phyloP scores from a whole-genome alignment of 2,888 invertebrate genomes.

The Troglohyphantes excavatus region DNA sequence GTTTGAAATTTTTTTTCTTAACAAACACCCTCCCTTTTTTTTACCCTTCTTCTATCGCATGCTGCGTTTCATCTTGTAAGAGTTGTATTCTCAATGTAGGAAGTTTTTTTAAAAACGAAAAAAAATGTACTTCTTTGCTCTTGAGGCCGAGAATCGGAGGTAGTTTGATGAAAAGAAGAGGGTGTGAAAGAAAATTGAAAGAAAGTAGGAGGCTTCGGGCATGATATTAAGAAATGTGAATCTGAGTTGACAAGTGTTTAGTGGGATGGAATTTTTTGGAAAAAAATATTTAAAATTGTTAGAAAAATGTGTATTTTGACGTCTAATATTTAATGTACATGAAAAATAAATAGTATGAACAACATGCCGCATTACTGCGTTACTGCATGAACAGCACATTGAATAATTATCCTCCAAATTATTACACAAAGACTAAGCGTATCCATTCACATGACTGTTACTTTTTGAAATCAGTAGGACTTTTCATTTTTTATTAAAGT shows the following conservation, averaged over 20 bases:
- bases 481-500: no score
- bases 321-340: constrained; percentile 21
- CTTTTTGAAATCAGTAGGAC: no score
- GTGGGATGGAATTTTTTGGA: not conserved
- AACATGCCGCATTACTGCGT: no score
- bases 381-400: no score
- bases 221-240: constrained; percentile 41
- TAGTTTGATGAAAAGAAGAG: constrained; percentile 1
- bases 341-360: not conserved
- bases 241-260: constrained; percentile 45
- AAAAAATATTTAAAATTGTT: not conserved
- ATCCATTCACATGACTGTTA: no score
- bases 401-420: no score
- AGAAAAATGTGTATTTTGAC: constrained; percentile 14
- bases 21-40: not conserved
- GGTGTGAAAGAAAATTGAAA: not conserved
- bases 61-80: constrained; percentile 2
- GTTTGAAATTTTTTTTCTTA: constrained; percentile 32
- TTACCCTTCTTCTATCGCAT: not conserved
- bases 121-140: constrained; percentile 18
- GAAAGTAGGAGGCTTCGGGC: constrained; percentile 16
- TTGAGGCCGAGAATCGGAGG: constrained; percentile 20
- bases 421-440: no score
- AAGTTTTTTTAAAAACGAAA: not conserved
- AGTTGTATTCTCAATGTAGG: constrained; percentile 13